A percentile compares a stretch with the other conserved stretches of the same genome.
phyloP scores from a whole-genome alignment of 2,797 vertebrate genomes.

The Anisognathus igniventris region DNA sequence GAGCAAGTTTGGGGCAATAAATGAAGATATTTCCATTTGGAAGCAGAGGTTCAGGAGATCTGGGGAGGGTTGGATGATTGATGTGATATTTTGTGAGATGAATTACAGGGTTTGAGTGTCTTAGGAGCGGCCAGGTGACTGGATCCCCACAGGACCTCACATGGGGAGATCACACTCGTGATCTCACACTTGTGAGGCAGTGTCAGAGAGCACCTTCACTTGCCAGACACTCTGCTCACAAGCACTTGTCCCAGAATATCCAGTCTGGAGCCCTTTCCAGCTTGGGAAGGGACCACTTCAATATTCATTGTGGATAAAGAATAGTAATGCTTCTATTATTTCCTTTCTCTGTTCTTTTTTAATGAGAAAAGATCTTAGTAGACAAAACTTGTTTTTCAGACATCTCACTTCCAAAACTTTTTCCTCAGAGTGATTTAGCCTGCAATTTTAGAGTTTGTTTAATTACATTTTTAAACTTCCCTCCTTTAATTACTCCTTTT shows the following conservation, averaged over 20 bases:
- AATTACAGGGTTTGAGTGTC: not conserved
- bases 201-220: not conserved
- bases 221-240: not conserved
- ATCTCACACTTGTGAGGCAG: fast-evolving
- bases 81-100: not conserved
- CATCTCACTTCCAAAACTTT: constrained; percentile 57
- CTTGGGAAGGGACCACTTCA: not conserved
- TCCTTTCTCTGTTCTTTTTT: not conserved
- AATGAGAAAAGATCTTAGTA: not conserved
- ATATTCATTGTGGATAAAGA: not conserved
- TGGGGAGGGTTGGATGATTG: not conserved
- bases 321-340: not conserved
- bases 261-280: not conserved
- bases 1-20: not conserved
- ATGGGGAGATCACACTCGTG: fast-evolving
- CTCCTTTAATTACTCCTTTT: constrained; percentile 74
- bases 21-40: not conserved
- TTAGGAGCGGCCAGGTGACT: not conserved
- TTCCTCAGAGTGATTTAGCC: constrained; percentile 28
- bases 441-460: constrained; percentile 63
- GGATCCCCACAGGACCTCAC: not conserved
- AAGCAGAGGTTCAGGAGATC: not conserved
- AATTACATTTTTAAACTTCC: constrained; percentile 77
- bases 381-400: constrained; percentile 33
- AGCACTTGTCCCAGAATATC: not conserved